Evolutionary conservation across 2,797 vertebrate species (phyloP), one percentile per base, ranked within the genome.

Genomic region (Avahi laniger): DNA sequence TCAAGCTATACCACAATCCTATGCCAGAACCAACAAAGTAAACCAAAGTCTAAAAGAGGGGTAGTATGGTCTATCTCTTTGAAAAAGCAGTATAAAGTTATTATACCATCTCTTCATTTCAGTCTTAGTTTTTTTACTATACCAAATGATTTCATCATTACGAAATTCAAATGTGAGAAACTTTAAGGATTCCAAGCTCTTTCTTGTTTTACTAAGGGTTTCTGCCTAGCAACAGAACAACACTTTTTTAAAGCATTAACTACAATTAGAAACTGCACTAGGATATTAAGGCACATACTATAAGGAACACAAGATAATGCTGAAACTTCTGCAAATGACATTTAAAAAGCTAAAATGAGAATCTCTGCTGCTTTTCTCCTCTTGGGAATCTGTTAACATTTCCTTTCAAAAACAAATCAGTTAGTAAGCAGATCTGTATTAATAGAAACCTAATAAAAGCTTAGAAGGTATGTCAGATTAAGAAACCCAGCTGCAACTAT

Each of bases 321-420:
- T 61, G 11, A 80, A 72, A 22, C 17, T 61, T 50, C 13, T 65
- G 43, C 24, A 90, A 69, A 54, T 33, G 30, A 46, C n/a, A 73
- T 50, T 82, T 38, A 80, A 89, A 73, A 28, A 73, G n/a, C n/a
- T 87, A 87, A 76, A 89, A 76, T 18, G 63, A n/a, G 86, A 30
- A 76, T 89, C 11, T n/a, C n/a, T 63, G 57, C 24, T 89, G 48
- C 13, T 50, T 76, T 50, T 63, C 41, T 4, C 8, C n/a, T 89
- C 72, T 78, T 26, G 24, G 30, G 28, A 54, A 67, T n/a, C 15
- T 59, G 9, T 67, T 84, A 63, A 63, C 22, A 93, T 81, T 20
- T 26, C 35, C 11, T 86, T 86, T 41, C 13, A 80, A 63, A 81
- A 93, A 93, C n/a, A 78, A 93, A 76, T 52, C 61, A 93, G n/a